Conservation (phyloP, 2,888 invertebrate species). For the Chalcis sispes region DNA sequence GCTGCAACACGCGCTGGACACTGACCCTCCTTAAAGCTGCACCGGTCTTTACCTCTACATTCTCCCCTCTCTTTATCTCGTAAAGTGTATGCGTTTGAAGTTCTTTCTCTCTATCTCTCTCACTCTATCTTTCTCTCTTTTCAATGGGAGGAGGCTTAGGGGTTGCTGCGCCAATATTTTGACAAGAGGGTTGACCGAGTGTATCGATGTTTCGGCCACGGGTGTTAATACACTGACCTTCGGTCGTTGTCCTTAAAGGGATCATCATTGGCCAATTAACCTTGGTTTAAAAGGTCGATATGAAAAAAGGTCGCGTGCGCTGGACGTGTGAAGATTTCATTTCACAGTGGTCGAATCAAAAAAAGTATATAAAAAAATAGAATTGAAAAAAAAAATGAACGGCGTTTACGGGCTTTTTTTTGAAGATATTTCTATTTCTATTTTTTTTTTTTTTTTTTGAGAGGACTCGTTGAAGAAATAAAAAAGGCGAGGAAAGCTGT, state of each 20-base stretch:
- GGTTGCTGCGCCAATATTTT: slow-evolving; percentile 65
- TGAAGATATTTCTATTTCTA: neutral
- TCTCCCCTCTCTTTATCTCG: too few relatives aligned
- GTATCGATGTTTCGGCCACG: neutral
- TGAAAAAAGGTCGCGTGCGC: slow-evolving; percentile 18
- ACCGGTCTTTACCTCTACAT: neutral
- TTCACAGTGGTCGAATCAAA: neutral
- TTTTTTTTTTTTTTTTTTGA: neutral
- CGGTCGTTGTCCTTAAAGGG: neutral
- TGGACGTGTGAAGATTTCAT: slow-evolving; percentile 32
- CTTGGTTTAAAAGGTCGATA: neutral
- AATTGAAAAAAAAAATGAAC: neutral
- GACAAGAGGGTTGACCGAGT: slow-evolving; percentile 63
- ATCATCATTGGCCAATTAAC: slow-evolving; percentile 30
- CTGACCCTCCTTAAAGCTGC: slow-evolving; percentile 63
- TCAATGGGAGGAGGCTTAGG: slow-evolving; percentile 18
- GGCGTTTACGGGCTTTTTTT: too few relatives aligned
- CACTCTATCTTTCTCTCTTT: neutral
- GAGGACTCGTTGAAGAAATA: neutral
- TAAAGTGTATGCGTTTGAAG: neutral
- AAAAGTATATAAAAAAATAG: too few relatives aligned
- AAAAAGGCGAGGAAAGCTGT: neutral
- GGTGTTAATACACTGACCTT: slow-evolving; percentile 1
- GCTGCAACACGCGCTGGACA: slow-evolving; percentile 59
- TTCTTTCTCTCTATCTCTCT: slow-evolving; percentile 1